These are phyloP conservation scores for Oryzias celebensis DNA, from an alignment of 2,113 vertebrate genomes.

Conservation along the genomic window DNA sequence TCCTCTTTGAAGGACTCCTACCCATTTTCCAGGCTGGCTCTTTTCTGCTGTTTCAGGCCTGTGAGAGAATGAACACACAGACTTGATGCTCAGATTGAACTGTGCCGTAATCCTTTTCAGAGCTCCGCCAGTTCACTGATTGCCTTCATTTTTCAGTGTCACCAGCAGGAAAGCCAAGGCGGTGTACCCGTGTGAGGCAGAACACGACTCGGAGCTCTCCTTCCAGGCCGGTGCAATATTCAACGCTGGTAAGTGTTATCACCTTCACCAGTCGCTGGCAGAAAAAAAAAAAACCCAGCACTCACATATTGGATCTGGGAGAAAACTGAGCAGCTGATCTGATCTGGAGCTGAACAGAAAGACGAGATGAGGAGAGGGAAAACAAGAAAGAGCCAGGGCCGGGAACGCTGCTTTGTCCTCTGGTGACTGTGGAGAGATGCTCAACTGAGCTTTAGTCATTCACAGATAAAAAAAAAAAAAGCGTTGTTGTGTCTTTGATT, in stretches of 20 bases:
- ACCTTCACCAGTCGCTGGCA: constrained; percentile 66
- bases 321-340: constrained; percentile 71
- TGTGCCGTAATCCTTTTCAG: constrained; percentile 69
- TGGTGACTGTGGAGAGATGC: constrained; percentile 51
- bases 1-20: constrained; percentile 48
- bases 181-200: constrained; percentile 94
- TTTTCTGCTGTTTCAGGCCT: constrained; percentile 64
- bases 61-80: constrained; percentile 57
- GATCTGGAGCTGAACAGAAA: constrained; percentile 68
- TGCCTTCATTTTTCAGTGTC: constrained; percentile 82
- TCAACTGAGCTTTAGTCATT: constrained; percentile 67
- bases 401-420: constrained; percentile 52
- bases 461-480: constrained; percentile 57
- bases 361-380: constrained; percentile 49
- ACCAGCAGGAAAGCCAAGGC: constrained; percentile 88
- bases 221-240: constrained; percentile 96
- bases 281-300: constrained; percentile 44
- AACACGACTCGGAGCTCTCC: constrained; percentile 94
- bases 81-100: constrained; percentile 71
- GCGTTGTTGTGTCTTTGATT: constrained; percentile 28
- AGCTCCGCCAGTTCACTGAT: constrained; percentile 74
- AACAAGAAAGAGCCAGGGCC: not conserved
- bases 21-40: constrained; percentile 51
- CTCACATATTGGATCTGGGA: constrained; percentile 76
- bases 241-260: constrained; percentile 91